A percentile compares a stretch with the other conserved stretches of the same genome.
Evolutionary conservation across 2,113 vertebrate species (phyloP).

Genomic region (Heterotilapia buettikoferi): DNA sequence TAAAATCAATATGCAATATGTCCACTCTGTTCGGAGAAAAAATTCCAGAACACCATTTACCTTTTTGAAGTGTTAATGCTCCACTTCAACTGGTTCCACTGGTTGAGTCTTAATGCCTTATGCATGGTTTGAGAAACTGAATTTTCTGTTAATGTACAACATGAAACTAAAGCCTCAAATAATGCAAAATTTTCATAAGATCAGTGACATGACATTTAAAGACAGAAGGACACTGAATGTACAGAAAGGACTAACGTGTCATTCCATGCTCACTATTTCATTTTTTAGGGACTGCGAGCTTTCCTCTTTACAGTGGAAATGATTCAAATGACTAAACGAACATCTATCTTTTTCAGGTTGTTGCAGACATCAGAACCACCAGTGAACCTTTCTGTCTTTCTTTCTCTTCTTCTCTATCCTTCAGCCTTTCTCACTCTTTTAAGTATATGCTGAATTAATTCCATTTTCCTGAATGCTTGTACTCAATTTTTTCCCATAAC

Average conservation of each 20-base stretch:
- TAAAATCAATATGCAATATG: background rate
- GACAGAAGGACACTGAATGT: background rate
- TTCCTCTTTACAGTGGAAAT: background rate
- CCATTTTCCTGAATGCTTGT: background rate
- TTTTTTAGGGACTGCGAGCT: background rate
- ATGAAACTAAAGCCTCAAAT: background rate
- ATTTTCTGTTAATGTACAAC: background rate
- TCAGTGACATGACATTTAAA: background rate
- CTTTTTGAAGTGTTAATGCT: background rate
- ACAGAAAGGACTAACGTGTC: accelerated
- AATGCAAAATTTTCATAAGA: accelerated
- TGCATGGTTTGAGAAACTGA: background rate
- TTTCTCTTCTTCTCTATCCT: background rate
- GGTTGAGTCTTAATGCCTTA: background rate
- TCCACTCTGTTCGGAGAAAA: background rate
- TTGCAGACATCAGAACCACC: background rate
- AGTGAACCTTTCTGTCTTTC: background rate
- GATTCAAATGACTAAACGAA: background rate
- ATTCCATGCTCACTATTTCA: background rate
- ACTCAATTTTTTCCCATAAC: background rate
- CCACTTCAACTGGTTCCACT: too few relatives aligned
- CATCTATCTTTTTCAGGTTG: conserved; percentile 49
- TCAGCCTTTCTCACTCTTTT: background rate
- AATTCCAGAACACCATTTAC: background rate
- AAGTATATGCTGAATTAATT: background rate